Evolutionary conservation across 2,888 invertebrate genomes (phyloP).

Genomic region (Argyra leucocephala): DNA sequence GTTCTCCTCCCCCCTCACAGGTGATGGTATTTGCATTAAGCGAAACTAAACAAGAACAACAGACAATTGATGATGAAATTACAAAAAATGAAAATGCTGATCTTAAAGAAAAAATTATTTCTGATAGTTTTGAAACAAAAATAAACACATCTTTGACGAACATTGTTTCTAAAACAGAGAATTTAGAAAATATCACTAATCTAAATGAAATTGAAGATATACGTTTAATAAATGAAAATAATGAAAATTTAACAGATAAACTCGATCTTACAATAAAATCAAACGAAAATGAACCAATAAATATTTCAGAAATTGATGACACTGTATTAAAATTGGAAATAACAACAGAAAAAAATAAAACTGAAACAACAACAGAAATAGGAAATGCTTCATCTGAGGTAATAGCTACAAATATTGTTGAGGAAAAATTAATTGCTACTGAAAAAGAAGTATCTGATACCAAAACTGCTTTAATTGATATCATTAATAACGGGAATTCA

Average conservation of each 20-base stretch:
- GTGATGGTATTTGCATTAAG: slow-evolving; percentile 59
- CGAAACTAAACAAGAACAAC: slow-evolving; percentile 25
- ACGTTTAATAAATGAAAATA: neutral
- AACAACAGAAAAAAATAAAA: neutral
- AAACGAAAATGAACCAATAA: too few species aligned
- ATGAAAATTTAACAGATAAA: too few species aligned
- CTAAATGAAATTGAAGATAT: neutral
- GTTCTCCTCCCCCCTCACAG: slow-evolving; percentile 65
- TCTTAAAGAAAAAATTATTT: neutral
- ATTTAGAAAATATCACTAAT: neutral
- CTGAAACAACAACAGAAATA: neutral
- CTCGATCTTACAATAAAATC: too few species aligned
- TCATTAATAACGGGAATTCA: neutral
- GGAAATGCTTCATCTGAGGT: neutral
- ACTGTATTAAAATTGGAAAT: neutral
- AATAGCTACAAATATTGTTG: neutral
- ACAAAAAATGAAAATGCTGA: neutral
- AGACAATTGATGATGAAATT: neutral
- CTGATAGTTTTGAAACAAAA: neutral
- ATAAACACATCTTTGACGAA: neutral
- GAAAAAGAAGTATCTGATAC: neutral
- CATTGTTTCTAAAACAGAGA: neutral
- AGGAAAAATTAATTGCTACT: neutral
- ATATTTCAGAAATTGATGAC: too few species aligned
- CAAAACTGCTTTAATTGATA: neutral